A percentile compares a stretch with the other conserved stretches of the same genome.
Evolutionary conservation across 1,140 invertebrate species (phyloP).

Genomic region (Antheraea mylitta): DNA sequence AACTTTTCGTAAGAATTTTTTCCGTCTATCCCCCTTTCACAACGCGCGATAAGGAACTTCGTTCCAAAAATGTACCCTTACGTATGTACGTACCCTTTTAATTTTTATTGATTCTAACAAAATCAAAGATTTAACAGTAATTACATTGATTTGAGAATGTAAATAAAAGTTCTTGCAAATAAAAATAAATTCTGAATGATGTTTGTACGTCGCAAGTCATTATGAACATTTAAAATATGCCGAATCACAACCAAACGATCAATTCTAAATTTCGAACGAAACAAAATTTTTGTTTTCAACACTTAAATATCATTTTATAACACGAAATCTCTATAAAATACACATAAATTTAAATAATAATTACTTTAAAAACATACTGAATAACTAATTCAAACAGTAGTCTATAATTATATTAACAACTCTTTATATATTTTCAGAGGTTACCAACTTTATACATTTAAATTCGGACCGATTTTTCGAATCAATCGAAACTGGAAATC

Average conservation of each 20-base stretch:
- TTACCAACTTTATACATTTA: conserved; percentile 18
- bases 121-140: no score
- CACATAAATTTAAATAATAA: conserved; percentile 17
- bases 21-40: no score
- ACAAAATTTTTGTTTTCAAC: conserved; percentile 12
- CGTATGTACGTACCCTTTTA: no score
- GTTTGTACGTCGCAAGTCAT: conserved; percentile 5
- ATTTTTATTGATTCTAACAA: no score
- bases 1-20: no score
- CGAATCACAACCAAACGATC: conserved; percentile 15
- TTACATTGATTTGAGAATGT: no score
- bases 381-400: conserved; percentile 36
- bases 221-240: conserved; percentile 10
- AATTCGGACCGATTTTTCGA: conserved; percentile 41
- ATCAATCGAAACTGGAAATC: conserved; percentile 39
- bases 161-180: no score
- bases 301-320: conserved; percentile 4
- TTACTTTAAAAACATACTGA: conserved; percentile 4
- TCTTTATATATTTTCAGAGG: conserved; percentile 18
- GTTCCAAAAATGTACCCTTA: no score
- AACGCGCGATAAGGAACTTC: no score
- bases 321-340: conserved; percentile 12
- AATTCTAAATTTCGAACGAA: conserved; percentile 16
- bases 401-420: conserved; percentile 31
- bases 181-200: no score